Evolutionary conservation across 2,888 invertebrate species (phyloP), one percentile per base, ranked within the genome.

Genomic region (Rhabditoides inermis): DNA sequence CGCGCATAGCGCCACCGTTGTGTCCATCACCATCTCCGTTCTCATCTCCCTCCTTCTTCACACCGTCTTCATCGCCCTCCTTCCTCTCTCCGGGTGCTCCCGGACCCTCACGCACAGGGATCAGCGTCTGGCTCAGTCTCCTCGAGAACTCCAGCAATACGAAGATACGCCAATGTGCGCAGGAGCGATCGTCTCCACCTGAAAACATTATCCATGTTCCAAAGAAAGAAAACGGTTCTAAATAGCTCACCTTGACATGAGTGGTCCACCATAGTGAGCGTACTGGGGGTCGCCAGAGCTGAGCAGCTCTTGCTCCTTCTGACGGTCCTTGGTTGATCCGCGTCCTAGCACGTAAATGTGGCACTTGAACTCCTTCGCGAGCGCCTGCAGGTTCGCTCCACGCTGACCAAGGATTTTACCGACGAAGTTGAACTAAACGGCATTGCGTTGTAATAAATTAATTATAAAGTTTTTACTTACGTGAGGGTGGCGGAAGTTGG

Each of bases 401-500:
- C 70, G 71, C 37, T 74, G 76, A 27, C 76, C 76, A 22, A 76
- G 65, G 7, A 76, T 61, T 54, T 76, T 76, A 44, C 76, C 76
- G 37, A 76, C 71, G 54, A 72, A 76, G 56, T 76, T 76, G 61
- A 76, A 76, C 70, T 74, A 53, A 58, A 69, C 53, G 15, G 10
- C 44, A n/a, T 1, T 40, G 10, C n/a, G 6, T 15, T 25, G 4
- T 7, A 32, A 49, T 12, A 41, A 35, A 30, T 23, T 30, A 6
- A n/a, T 7, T 4, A 35, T 12, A 28, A 18, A 10, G 5, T n/a
- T n/a, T 25, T 28, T 35, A 30, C 51, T 45, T 47, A 75, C 73
- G 39, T 63, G 61, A 6, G 73, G 76, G 58, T 76, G 65, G n/a
- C 75, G 64, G 55, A 70, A 75, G 20, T 58, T 63, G 12, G 76